Evolutionary conservation across 2,888 invertebrate species (phyloP).

Genomic region (Drosophila sordidula): DNA sequence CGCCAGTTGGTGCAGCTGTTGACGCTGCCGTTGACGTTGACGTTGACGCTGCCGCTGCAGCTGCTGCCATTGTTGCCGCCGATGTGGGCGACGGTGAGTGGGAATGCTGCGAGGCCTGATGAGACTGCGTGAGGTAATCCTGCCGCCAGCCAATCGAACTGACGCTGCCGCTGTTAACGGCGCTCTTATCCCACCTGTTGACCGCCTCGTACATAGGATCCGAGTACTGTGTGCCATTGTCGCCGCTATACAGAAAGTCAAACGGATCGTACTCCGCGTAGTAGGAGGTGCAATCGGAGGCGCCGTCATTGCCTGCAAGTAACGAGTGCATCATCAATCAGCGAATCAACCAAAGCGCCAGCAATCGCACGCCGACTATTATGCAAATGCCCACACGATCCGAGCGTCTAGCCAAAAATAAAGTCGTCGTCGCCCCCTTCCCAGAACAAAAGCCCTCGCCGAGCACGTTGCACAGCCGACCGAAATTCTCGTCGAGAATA

Average conservation of each 20-base stretch:
- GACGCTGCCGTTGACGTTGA: slow-evolving; percentile 3
- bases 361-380: slow-evolving; percentile 46
- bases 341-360: slow-evolving; percentile 27
- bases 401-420: slow-evolving; percentile 62
- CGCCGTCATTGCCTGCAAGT: slow-evolving; percentile 86
- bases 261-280: slow-evolving; percentile 93
- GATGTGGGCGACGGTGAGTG: slow-evolving; percentile 29
- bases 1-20: background rate
- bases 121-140: slow-evolving; percentile 55
- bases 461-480: background rate
- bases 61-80: background rate
- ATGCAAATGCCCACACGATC: slow-evolving; percentile 50
- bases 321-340: slow-evolving; percentile 79
- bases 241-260: slow-evolving; percentile 90
- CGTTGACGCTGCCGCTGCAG: slow-evolving; percentile 20
- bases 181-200: slow-evolving; percentile 87
- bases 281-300: slow-evolving; percentile 88
- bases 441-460: background rate
- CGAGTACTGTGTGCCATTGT: slow-evolving; percentile 88
- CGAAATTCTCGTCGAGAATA: slow-evolving; percentile 33
- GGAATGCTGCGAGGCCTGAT: slow-evolving; percentile 20
- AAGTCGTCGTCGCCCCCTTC: slow-evolving; percentile 33
- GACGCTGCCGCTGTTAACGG: slow-evolving; percentile 56
- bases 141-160: slow-evolving; percentile 84
- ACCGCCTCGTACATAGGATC: slow-evolving; percentile 90